These are phyloP conservation scores for Atrina japonica DNA, from an alignment of 2,888 invertebrate genomes.

Conservation along the genomic window DNA sequence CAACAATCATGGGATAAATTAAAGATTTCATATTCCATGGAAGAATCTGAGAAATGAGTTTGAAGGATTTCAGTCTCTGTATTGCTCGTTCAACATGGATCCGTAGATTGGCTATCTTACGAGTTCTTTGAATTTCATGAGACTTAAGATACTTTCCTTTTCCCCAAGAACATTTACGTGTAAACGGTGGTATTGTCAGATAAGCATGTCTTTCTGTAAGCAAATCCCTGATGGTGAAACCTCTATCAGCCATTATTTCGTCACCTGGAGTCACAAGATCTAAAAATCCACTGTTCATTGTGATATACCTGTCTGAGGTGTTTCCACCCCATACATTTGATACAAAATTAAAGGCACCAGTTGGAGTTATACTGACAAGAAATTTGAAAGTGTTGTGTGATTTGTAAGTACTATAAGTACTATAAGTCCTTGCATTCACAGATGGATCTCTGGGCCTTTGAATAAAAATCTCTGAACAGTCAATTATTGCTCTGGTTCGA, in stretches of 20 bases:
- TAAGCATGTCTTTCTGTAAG: slow-evolving; percentile 6
- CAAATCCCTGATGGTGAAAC: slow-evolving; percentile 17
- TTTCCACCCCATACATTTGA: slow-evolving; percentile 28
- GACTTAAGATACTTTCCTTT: slow-evolving; percentile 24
- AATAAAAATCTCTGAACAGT: slow-evolving; percentile 34
- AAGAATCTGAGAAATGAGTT: slow-evolving; percentile 15
- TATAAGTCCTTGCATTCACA: slow-evolving; percentile 15
- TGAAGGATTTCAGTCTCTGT: slow-evolving; percentile 15
- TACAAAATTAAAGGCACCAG: slow-evolving; percentile 22
- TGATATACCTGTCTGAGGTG: slow-evolving; percentile 33
- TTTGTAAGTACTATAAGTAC: slow-evolving; percentile 24
- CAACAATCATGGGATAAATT: slow-evolving; percentile 1
- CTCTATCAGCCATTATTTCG: slow-evolving; percentile 29
- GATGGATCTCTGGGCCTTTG: slow-evolving; percentile 1
- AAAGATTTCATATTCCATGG: slow-evolving; percentile 18
- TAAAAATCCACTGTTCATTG: slow-evolving; percentile 12
- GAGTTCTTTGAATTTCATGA: slow-evolving; percentile 20
- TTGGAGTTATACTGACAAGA: slow-evolving; percentile 22
- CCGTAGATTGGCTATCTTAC: slow-evolving; percentile 11
- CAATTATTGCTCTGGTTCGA: slow-evolving; percentile 31
- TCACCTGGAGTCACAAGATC: slow-evolving; percentile 13
- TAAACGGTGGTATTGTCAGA: slow-evolving; percentile 23
- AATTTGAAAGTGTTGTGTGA: slow-evolving; percentile 18
- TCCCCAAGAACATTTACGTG: slow-evolving; percentile 26
- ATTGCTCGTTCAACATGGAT: slow-evolving; percentile 28